Conservation (phyloP, 2,113 vertebrate genomes). For the Epinephelus cyanopodus region DNA sequence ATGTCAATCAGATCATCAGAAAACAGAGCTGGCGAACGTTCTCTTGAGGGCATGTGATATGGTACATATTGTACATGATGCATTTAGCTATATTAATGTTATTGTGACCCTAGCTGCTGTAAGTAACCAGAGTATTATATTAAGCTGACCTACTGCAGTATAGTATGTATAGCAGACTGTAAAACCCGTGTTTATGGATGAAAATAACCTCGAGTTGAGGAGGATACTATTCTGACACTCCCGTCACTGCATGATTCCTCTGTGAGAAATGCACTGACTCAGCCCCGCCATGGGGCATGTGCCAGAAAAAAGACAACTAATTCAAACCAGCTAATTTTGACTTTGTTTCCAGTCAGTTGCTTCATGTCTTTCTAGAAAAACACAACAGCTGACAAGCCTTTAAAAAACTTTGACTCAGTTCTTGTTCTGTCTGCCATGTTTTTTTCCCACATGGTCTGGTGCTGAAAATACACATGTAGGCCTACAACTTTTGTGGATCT, state of each 20-base stretch:
- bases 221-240: slow-evolving; percentile 5
- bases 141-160: neutral
- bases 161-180: neutral
- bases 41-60: neutral
- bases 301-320: slow-evolving; percentile 59
- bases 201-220: slow-evolving; percentile 26
- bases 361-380: slow-evolving; percentile 18
- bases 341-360: slow-evolving; percentile 58
- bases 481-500: neutral
- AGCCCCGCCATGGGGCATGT: slow-evolving; percentile 14
- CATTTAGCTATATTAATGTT: neutral
- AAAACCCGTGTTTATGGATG: slow-evolving; percentile 10
- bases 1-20: neutral
- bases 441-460: slow-evolving; percentile 7
- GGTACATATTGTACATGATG: neutral
- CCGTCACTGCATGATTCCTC: slow-evolving; percentile 32
- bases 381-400: slow-evolving; percentile 52
- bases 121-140: neutral
- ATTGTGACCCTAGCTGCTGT: neutral
- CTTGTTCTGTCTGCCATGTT: slow-evolving; percentile 39
- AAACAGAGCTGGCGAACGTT: neutral
- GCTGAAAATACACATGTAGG: slow-evolving; percentile 17
- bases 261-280: slow-evolving; percentile 55
- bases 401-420: slow-evolving; percentile 53
- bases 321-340: slow-evolving; percentile 61